Evolutionary conservation across 2,888 invertebrate genomes (phyloP).

Genomic region (Monopis laevigella): DNA sequence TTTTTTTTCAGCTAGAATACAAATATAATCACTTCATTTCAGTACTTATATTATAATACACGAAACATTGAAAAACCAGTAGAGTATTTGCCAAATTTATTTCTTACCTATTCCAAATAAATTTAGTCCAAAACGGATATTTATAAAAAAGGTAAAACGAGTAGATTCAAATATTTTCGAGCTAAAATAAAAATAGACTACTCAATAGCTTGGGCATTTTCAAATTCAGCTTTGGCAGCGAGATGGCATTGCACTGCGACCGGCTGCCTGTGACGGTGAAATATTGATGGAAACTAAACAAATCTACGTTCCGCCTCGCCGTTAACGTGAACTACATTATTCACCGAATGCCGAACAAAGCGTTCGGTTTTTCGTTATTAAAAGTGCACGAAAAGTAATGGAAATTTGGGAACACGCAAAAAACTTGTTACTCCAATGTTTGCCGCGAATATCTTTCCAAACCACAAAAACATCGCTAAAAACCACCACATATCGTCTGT

Average conservation of each 20-base stretch:
- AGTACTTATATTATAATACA: too few species aligned
- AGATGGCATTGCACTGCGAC: constrained; percentile 35
- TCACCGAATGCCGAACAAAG: constrained; percentile 1
- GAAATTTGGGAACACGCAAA: neutral
- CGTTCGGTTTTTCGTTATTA: constrained; percentile 2
- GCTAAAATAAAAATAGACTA: constrained; percentile 7
- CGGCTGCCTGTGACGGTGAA: constrained; percentile 45
- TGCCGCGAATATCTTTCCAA: neutral
- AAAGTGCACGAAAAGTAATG: neutral
- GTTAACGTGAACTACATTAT: constrained; percentile 4
- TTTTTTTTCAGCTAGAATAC: too few species aligned
- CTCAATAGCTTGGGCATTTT: constrained; percentile 8
- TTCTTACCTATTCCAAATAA: too few species aligned
- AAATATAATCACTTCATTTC: too few species aligned
- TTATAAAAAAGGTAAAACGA: too few species aligned
- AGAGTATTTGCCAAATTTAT: too few species aligned
- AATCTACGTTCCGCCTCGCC: constrained; percentile 24
- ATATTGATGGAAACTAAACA: constrained; percentile 47
- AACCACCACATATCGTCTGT: constrained; percentile 4
- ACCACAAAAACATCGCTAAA: constrained; percentile 8
- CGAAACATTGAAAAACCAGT: too few species aligned
- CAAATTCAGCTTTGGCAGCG: constrained; percentile 22
- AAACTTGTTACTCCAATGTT: constrained; percentile 5
- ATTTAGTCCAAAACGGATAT: too few species aligned
- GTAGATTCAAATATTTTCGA: constrained; percentile 4